Conservation (phyloP, 2,113 vertebrate genomes). For the Meleagris gallopavo region DNA sequence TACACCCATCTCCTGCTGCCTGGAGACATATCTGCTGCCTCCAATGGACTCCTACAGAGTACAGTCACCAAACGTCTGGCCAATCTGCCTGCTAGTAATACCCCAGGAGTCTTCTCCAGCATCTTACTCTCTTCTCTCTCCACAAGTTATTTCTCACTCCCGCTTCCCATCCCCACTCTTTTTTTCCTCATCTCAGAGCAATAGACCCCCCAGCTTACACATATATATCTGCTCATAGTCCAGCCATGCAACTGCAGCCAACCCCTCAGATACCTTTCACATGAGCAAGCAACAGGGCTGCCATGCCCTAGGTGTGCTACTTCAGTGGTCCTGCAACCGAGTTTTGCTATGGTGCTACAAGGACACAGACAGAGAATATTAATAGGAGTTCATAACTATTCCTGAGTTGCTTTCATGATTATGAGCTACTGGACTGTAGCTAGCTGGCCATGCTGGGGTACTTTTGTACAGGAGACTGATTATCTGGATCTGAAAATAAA, state of each 20-base stretch:
- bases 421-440: neutral
- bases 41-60: neutral
- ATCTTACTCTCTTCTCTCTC: neutral
- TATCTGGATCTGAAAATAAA: neutral
- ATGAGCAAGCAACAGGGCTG: neutral
- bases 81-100: neutral
- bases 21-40: neutral
- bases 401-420: neutral
- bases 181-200: neutral
- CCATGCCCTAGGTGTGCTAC: neutral
- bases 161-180: neutral
- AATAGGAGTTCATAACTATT: neutral
- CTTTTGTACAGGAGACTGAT: neutral
- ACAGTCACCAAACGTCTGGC: accelerated
- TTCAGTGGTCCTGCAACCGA: neutral
- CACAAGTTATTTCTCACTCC: neutral
- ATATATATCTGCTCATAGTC: neutral
- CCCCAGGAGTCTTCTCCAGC: neutral
- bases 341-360: neutral
- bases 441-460: neutral
- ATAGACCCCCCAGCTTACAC: neutral
- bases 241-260: neutral
- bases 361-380: neutral
- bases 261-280: neutral
- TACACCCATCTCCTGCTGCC: neutral